These are phyloP conservation scores for Drosophila rhopaloa DNA, from an alignment of 1,140 invertebrate genomes.

Conservation along the genomic window DNA sequence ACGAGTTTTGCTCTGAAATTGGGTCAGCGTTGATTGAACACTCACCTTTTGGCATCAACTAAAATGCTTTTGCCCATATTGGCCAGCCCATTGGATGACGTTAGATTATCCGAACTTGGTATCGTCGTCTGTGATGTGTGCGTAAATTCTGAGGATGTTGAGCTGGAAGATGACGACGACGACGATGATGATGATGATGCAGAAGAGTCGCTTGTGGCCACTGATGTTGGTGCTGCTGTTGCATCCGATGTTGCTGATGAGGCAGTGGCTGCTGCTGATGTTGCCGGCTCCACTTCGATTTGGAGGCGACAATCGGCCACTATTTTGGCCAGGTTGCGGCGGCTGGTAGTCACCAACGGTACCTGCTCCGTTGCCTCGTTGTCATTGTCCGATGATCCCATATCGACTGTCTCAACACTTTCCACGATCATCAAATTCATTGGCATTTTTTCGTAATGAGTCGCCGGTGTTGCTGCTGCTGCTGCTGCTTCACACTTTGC, in stretches of 20 bases:
- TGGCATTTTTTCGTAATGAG: slow-evolving; percentile 76
- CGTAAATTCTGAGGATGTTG: slow-evolving; percentile 73
- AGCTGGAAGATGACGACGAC: slow-evolving; percentile 50
- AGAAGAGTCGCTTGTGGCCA: slow-evolving; percentile 41
- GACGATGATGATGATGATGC: slow-evolving; percentile 37
- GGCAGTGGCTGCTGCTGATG: slow-evolving; percentile 16
- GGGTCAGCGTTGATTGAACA: slow-evolving; percentile 46
- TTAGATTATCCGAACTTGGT: slow-evolving; percentile 80
- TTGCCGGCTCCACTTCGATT: slow-evolving; percentile 61
- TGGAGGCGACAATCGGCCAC: slow-evolving; percentile 77
- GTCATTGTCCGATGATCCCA: slow-evolving; percentile 62
- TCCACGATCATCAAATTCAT: slow-evolving; percentile 75
- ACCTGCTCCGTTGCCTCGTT: slow-evolving; percentile 71
- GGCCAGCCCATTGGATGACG: slow-evolving; percentile 55
- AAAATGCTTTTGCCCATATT: slow-evolving; percentile 78
- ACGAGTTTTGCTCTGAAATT: slow-evolving; percentile 15
- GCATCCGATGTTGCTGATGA: slow-evolving; percentile 22
- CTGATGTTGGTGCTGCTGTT: slow-evolving; percentile 33
- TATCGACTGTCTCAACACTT: slow-evolving; percentile 61
- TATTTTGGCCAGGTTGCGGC: slow-evolving; percentile 75
- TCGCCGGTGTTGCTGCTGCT: slow-evolving; percentile 15
- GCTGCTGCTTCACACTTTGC: slow-evolving; percentile 61
- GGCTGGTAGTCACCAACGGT: slow-evolving; percentile 69
- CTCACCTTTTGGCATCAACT: slow-evolving; percentile 79
- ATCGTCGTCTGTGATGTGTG: slow-evolving; percentile 77